phyloP scores from a whole-genome alignment of 1,140 invertebrate genomes.

The Aphelinus certus region DNA sequence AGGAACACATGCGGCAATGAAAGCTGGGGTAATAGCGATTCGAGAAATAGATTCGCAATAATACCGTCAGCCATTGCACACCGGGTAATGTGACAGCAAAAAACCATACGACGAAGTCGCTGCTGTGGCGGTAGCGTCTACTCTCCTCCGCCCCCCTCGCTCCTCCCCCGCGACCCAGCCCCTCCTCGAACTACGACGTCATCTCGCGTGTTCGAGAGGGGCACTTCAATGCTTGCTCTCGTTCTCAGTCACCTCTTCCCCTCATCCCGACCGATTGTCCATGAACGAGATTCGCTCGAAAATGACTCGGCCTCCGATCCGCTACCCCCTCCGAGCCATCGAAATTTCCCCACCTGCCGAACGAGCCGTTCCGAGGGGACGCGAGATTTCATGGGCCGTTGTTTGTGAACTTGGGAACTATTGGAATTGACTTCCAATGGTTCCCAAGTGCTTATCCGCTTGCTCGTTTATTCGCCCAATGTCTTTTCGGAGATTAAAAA shows the following conservation, averaged over 20 bases:
- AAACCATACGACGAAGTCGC: slow-evolving; percentile 14
- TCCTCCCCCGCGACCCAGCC: too few species aligned
- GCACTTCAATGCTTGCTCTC: slow-evolving; percentile 45
- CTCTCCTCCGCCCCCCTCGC: too few species aligned
- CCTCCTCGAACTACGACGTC: slow-evolving; percentile 29
- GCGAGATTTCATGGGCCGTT: too few species aligned
- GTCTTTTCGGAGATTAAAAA: too few species aligned
- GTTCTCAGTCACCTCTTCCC: not conserved
- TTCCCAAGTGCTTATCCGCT: too few species aligned
- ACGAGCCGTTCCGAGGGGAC: too few species aligned
- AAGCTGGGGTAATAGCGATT: not conserved
- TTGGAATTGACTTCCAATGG: too few species aligned
- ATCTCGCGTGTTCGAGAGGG: slow-evolving; percentile 51
- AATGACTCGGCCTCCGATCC: slow-evolving; percentile 5
- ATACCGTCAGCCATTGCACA: not conserved
- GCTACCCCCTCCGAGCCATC: too few species aligned
- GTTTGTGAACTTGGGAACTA: too few species aligned
- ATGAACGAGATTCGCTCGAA: slow-evolving; percentile 3
- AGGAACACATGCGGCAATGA: not conserved
- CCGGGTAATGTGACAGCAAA: slow-evolving; percentile 9
- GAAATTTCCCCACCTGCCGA: too few species aligned
- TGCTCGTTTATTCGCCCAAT: too few species aligned
- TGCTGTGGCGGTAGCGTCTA: too few species aligned
- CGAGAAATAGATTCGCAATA: slow-evolving; percentile 26
- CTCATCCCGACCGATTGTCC: slow-evolving; percentile 17